Conservation (phyloP, 1,140 invertebrate species). For the Meloidogyne exigua region DNA sequence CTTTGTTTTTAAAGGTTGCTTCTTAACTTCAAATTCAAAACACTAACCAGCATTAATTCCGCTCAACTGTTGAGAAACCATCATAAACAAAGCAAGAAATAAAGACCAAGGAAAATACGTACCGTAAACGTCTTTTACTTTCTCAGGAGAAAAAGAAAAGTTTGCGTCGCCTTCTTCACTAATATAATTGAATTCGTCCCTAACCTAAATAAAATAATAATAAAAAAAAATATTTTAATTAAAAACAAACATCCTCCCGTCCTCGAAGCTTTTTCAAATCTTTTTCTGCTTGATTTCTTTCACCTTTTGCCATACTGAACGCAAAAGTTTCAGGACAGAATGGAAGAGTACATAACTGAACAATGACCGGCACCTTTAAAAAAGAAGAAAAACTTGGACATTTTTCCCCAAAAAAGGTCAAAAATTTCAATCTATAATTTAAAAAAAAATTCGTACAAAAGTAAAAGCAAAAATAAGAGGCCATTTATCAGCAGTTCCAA, state of each 20-base stretch:
- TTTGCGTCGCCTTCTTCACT: constrained; percentile 42
- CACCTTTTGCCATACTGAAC: constrained; percentile 70
- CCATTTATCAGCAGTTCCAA: constrained; percentile 71
- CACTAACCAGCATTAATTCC: constrained; percentile 78
- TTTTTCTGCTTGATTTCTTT: constrained; percentile 53
- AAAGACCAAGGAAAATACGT: constrained; percentile 65
- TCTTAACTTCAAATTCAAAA: too few relatives aligned
- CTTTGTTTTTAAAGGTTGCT: not conserved
- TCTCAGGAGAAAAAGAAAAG: not conserved
- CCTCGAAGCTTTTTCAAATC: constrained; percentile 58
- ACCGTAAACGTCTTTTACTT: constrained; percentile 49
- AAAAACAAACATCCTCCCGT: constrained; percentile 40
- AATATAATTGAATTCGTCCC: constrained; percentile 52
- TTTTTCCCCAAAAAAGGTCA: constrained; percentile 34
- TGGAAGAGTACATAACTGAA: constrained; percentile 75
- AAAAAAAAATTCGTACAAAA: not conserved
- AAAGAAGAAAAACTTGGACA: constrained; percentile 25
- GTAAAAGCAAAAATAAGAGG: constrained; percentile 65
- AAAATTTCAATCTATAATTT: too few relatives aligned
- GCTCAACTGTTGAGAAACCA: constrained; percentile 87
- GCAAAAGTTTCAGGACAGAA: constrained; percentile 87
- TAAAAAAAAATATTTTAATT: too few relatives aligned
- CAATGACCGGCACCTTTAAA: constrained; percentile 74
- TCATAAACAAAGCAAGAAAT: constrained; percentile 72
- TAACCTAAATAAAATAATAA: too few relatives aligned